phyloP scores from a whole-genome alignment of 2,888 invertebrate species.

The Ectemnius lituratus region DNA sequence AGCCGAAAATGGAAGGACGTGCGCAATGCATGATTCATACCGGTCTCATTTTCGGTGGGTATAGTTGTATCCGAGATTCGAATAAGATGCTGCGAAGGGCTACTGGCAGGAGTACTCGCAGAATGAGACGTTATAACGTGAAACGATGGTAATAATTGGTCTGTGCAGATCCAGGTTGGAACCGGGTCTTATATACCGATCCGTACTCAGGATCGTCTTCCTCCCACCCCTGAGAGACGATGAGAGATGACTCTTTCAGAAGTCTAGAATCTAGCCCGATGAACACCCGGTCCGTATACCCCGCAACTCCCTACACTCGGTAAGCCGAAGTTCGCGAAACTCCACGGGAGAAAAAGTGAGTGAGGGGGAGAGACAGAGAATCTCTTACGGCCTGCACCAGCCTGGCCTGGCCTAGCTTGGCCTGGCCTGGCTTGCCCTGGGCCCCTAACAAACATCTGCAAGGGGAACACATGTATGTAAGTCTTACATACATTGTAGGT shows the following conservation, averaged over 20 bases:
- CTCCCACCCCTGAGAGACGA: constrained; percentile 61
- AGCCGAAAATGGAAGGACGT: too few species aligned
- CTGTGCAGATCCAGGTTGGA: constrained; percentile 58
- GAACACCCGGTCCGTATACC: constrained; percentile 53
- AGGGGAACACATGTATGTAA: too few species aligned
- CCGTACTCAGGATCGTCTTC: constrained; percentile 65
- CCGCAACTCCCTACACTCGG: constrained; percentile 19
- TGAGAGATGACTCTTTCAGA: constrained; percentile 32
- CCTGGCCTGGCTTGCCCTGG: too few species aligned
- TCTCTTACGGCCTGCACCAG: too few species aligned
- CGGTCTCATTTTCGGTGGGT: constrained; percentile 60
- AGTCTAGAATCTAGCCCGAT: constrained; percentile 40
- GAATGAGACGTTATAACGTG: constrained; percentile 42
- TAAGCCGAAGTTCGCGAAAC: constrained; percentile 49
- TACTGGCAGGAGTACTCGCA: constrained; percentile 30
- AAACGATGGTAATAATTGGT: constrained; percentile 62
- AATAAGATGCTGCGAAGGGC: constrained; percentile 28
- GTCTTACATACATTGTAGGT: too few species aligned
- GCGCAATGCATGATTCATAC: constrained; percentile 43
- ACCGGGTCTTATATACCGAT: constrained; percentile 57
- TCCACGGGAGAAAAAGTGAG: constrained; percentile 1
- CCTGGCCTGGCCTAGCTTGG: too few species aligned
- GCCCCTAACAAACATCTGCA: too few species aligned
- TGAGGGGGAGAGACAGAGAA: background rate
- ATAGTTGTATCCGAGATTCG: constrained; percentile 8